Percentiles rank a stretch among this genome's conserved stretches.
Evolutionary conservation across 2,797 vertebrate genomes (phyloP).

Genomic region (Brachyalestes nurse): DNA sequence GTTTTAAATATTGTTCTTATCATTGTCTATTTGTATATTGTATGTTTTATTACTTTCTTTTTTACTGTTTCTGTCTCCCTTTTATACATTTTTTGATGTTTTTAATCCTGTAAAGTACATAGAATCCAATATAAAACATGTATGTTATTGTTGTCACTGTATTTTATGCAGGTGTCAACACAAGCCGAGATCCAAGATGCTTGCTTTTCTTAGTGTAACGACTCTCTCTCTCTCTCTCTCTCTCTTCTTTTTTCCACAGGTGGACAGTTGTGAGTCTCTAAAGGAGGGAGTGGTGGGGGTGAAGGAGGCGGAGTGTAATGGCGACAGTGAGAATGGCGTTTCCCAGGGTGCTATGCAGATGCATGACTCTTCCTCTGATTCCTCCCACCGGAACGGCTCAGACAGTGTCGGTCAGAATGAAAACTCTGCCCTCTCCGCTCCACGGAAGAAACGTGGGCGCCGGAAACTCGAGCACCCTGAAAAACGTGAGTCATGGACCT

Average conservation of each 20-base stretch:
- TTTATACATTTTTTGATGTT: too few species aligned
- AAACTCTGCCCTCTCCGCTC: slow-evolving; percentile 73
- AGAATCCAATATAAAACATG: too few species aligned
- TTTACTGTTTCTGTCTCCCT: too few species aligned
- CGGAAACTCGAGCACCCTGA: slow-evolving; percentile 74
- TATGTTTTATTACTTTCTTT: too few species aligned
- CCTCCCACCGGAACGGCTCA: slow-evolving; percentile 66
- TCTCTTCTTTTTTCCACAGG: slow-evolving; percentile 21
- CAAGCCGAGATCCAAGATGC: too few species aligned
- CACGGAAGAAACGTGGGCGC: slow-evolving; percentile 76
- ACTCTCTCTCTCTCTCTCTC: background rate
- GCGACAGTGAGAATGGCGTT: slow-evolving; percentile 48
- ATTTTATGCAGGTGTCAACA: too few species aligned
- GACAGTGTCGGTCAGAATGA: slow-evolving; percentile 69
- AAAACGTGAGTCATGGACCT: slow-evolving; percentile 67
- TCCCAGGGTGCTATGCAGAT: slow-evolving; percentile 39
- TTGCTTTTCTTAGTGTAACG: background rate
- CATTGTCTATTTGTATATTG: too few species aligned
- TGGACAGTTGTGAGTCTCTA: slow-evolving; percentile 47
- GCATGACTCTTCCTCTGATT: slow-evolving; percentile 49
- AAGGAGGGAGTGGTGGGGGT: slow-evolving; percentile 43
- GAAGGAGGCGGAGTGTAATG: slow-evolving; percentile 53
- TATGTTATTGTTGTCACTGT: too few species aligned
- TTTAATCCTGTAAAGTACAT: too few species aligned
- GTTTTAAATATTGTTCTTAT: too few species aligned